A percentile compares a stretch with the other conserved stretches of the same genome.
Conservation (phyloP, 2,113 vertebrate genomes). For the Prionailurus bengalensis region DNA sequence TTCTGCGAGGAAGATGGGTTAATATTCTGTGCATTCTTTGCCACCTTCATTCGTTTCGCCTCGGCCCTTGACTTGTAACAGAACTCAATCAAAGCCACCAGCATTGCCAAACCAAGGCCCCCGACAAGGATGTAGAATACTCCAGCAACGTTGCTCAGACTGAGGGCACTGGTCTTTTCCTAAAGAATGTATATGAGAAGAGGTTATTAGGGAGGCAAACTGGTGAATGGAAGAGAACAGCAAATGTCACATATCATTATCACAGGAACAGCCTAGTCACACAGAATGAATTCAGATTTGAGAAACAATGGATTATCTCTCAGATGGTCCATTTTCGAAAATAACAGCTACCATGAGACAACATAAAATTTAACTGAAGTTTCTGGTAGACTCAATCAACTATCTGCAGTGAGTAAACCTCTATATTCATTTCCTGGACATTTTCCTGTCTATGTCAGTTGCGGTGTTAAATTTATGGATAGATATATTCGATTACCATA, state of each 20-base stretch:
- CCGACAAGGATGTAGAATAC: conserved; percentile 99
- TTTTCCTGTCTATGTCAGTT: conserved; percentile 84
- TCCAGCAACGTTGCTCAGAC: conserved; percentile 99
- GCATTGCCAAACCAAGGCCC: conserved; percentile 99
- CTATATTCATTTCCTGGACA: conserved; percentile 43
- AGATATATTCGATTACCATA: conserved; percentile 34
- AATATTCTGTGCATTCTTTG: conserved; percentile 99
- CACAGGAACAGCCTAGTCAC: conserved; percentile 84
- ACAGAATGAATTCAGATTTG: conserved; percentile 78
- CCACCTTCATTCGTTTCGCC: conserved; percentile 99
- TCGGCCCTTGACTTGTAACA: conserved; percentile 99
- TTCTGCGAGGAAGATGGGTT: conserved; percentile 99
- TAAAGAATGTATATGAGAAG: conserved; percentile 92
- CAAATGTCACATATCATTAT: conserved; percentile 84
- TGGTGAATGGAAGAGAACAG: conserved; percentile 79
- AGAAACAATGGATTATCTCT: conserved; percentile 78
- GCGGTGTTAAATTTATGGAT: conserved; percentile 75
- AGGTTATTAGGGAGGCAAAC: conserved; percentile 88
- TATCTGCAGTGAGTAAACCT: conserved; percentile 66
- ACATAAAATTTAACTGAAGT: conserved; percentile 16
- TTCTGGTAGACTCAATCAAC: conserved; percentile 62
- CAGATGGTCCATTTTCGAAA: conserved; percentile 35
- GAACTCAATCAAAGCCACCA: conserved; percentile 99
- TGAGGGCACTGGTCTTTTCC: conserved; percentile 99
- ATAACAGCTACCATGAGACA: conserved; percentile 35